A percentile compares a stretch with the other conserved stretches of the same genome.
phyloP scores from a whole-genome alignment of 1,140 invertebrate genomes.

The Eumeta japonica region DNA sequence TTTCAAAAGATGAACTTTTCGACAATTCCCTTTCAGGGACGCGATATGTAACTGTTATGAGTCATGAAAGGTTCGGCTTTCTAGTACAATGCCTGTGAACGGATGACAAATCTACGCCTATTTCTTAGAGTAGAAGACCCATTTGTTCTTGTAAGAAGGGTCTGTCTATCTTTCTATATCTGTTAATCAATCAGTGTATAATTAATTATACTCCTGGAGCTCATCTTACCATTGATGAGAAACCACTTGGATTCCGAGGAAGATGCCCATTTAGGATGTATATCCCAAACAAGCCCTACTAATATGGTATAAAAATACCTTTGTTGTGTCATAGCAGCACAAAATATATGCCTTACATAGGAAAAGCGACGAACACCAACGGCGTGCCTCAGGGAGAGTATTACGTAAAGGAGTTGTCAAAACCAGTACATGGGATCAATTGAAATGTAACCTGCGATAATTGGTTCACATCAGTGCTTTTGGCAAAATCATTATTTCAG shows the following conservation, averaged over 20 bases:
- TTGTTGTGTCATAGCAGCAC: no score
- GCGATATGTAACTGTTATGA: constrained; percentile 11
- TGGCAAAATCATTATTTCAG: constrained; percentile 17
- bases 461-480: constrained; percentile 34
- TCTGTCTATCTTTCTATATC: no score
- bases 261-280: constrained; percentile 14
- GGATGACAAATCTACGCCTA: constrained; percentile 16
- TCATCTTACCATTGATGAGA: constrained; percentile 11
- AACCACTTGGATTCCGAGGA: constrained; percentile 12
- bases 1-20: constrained; percentile 11
- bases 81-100: constrained; percentile 11
- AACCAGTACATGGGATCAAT: constrained; percentile 23
- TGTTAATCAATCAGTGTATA: no score
- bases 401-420: constrained; percentile 15
- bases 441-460: constrained; percentile 48
- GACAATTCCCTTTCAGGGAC: constrained; percentile 14
- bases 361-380: constrained; percentile 23
- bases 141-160: constrained; percentile 9
- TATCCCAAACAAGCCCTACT: no score
- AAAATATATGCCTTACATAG: constrained; percentile 28
- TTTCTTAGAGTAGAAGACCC: constrained; percentile 8
- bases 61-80: constrained; percentile 12
- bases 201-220: constrained; percentile 11
- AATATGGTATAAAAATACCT: no score
- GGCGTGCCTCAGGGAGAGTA: constrained; percentile 21